Percentiles rank a stretch among this genome's conserved stretches.
Evolutionary conservation across 2,797 vertebrate species (phyloP).

Genomic region (Sebastes alutus): DNA sequence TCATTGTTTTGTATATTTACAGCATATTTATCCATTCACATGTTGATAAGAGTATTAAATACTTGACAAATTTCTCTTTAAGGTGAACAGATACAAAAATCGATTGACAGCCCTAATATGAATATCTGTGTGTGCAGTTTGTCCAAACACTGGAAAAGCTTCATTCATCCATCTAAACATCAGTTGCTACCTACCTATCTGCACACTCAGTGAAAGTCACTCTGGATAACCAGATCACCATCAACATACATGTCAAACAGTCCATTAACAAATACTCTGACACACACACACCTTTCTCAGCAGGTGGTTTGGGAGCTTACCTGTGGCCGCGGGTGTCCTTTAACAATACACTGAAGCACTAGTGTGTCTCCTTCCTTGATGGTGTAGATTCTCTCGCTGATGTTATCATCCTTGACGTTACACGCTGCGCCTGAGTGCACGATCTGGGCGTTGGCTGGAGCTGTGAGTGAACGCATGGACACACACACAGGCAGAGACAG

Average conservation of each 20-base stretch:
- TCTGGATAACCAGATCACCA: neutral
- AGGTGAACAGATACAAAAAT: no score
- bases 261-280: neutral
- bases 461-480: slow-evolving; percentile 75
- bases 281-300: neutral
- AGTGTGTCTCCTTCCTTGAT: slow-evolving; percentile 96
- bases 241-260: neutral
- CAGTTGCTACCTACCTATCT: neutral
- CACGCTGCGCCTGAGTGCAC: slow-evolving; percentile 96
- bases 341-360: slow-evolving; percentile 94
- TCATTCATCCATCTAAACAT: neutral
- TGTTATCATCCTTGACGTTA: slow-evolving; percentile 97
- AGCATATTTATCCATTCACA: no score
- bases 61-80: no score
- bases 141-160: neutral
- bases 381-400: slow-evolving; percentile 97
- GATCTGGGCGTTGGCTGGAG: slow-evolving; percentile 96
- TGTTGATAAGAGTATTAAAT: no score
- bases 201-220: neutral
- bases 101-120: neutral
- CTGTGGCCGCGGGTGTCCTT: slow-evolving; percentile 96
- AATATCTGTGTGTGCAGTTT: neutral
- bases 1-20: no score
- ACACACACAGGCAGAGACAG: neutral
- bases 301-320: slow-evolving; percentile 71